Conservation (phyloP, 2,888 invertebrate species). For the Brachylomia viminalis region DNA sequence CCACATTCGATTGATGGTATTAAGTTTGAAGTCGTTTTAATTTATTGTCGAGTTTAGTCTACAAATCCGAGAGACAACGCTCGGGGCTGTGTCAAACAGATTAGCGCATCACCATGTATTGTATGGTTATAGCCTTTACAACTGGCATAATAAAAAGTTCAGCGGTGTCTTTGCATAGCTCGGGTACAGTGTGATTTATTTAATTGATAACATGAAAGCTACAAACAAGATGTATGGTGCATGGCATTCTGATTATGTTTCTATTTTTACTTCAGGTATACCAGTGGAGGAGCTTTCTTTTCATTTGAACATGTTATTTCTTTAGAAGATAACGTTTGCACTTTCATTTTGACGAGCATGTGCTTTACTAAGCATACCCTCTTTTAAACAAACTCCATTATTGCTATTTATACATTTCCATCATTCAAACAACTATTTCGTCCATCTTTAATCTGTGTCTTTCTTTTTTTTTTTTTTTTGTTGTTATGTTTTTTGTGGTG, state of each 20-base stretch:
- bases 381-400: neutral
- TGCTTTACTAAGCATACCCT: neutral
- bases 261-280: conserved; percentile 52
- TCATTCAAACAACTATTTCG: neutral
- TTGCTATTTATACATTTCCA: neutral
- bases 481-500: too few relatives aligned
- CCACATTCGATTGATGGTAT: conserved; percentile 69
- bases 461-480: too few relatives aligned
- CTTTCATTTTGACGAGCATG: neutral
- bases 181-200: conserved; percentile 76
- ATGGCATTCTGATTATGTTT: conserved; percentile 71
- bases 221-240: conserved; percentile 79
- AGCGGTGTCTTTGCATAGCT: conserved; percentile 72
- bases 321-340: neutral
- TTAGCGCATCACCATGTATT: conserved; percentile 84
- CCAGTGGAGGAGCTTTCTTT: conserved; percentile 31
- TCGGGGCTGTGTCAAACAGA: conserved; percentile 81
- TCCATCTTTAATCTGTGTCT: too few relatives aligned
- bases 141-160: conserved; percentile 79
- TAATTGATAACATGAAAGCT: conserved; percentile 79
- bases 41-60: conserved; percentile 79
- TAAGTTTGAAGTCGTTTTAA: conserved; percentile 71
- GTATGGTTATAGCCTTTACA: conserved; percentile 81
- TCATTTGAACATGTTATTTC: neutral
- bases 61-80: conserved; percentile 83